Evolutionary conservation across 2,113 vertebrate species (phyloP).

Genomic region (Ophiodon elongatus): DNA sequence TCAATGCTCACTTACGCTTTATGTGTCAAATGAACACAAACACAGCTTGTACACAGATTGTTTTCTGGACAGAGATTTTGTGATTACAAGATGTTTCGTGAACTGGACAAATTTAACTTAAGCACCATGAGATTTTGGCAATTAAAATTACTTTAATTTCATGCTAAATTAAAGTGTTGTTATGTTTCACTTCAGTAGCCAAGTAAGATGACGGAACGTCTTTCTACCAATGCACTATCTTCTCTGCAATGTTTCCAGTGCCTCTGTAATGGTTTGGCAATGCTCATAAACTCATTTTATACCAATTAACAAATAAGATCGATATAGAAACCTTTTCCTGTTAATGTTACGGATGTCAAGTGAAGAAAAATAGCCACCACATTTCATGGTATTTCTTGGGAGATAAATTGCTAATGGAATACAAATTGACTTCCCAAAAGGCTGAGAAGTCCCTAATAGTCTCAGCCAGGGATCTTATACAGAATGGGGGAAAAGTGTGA

Average conservation of each 20-base stretch:
- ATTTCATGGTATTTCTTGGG: conserved; percentile 51
- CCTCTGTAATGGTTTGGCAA: not conserved
- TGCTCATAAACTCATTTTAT: not conserved
- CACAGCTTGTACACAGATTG: not conserved
- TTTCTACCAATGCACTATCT: not conserved
- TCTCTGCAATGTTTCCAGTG: not conserved
- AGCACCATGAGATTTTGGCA: not conserved
- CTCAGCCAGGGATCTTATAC: conserved; percentile 15
- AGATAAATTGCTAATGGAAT: conserved; percentile 4
- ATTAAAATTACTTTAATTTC: not conserved
- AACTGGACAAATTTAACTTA: not conserved
- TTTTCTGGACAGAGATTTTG: not conserved
- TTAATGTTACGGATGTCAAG: conserved; percentile 18
- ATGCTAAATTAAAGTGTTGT: not conserved
- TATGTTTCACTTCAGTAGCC: too few species aligned
- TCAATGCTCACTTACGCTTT: too few species aligned
- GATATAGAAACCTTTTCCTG: conserved; percentile 12
- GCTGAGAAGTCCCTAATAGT: conserved; percentile 34
- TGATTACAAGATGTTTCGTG: not conserved
- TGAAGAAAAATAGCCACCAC: conserved; percentile 29
- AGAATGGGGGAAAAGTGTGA: conserved; percentile 39
- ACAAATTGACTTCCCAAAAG: conserved; percentile 30
- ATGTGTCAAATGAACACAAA: too few species aligned
- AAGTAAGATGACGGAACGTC: not conserved
- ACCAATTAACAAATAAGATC: conserved; percentile 4